Percentiles rank a stretch among this genome's conserved stretches.
These are phyloP conservation scores for Zingel zingel DNA, from an alignment of 2,113 vertebrate species.

Conservation along the genomic window DNA sequence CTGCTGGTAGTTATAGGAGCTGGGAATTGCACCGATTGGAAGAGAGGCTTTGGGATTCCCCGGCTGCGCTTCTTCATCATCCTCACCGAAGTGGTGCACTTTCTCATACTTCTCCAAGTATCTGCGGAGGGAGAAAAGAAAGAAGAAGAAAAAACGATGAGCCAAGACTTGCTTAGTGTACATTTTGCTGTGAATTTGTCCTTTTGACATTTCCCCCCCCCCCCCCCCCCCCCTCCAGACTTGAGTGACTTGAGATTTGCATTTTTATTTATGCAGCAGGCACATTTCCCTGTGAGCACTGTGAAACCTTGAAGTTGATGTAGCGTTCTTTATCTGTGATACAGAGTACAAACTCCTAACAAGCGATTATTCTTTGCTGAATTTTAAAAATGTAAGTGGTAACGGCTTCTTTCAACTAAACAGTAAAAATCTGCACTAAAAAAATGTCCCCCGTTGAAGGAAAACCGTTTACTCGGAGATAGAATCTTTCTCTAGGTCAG, in stretches of 20 bases:
- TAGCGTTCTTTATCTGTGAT: background rate
- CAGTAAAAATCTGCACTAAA: background rate
- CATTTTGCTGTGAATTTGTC: background rate
- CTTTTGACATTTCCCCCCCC: background rate
- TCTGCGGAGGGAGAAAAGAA: conserved; percentile 75
- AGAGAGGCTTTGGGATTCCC: conserved; percentile 96
- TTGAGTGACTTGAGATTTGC: background rate
- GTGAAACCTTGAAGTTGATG: background rate
- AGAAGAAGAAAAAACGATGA: background rate
- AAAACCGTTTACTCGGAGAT: no score
- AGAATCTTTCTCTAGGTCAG: no score
- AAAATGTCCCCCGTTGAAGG: no score
- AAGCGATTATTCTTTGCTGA: no score
- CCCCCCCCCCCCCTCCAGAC: no score
- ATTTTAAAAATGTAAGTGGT: background rate
- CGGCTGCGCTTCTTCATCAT: conserved; percentile 97
- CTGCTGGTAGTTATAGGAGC: conserved; percentile 99
- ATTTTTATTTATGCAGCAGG: background rate
- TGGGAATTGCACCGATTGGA: conserved; percentile 99
- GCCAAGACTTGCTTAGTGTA: background rate
- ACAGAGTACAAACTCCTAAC: background rate
- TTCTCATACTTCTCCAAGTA: conserved; percentile 99
- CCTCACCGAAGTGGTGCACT: conserved; percentile 99
- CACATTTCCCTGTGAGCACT: background rate
- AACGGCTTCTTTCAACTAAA: background rate